Evolutionary conservation across 2,797 vertebrate species (phyloP).

Genomic region (Acipenser ruthenus): DNA sequence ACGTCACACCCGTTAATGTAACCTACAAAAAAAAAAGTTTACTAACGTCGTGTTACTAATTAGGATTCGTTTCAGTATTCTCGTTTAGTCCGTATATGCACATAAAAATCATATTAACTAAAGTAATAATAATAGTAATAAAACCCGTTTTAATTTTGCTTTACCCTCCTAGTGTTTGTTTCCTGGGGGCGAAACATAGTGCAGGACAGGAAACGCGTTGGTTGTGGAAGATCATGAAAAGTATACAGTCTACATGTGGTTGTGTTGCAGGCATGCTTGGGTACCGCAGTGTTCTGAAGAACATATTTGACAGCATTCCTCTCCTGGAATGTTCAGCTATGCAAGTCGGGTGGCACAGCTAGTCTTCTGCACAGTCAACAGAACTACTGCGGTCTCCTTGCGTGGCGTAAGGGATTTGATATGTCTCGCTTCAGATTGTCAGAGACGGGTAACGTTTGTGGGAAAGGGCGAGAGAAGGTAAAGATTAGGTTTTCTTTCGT

Average conservation of each 20-base stretch:
- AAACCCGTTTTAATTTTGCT: too few species aligned
- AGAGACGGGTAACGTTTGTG: not conserved
- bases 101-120: too few species aligned
- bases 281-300: not conserved
- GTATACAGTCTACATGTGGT: not conserved
- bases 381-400: not conserved
- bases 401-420: conserved; percentile 9
- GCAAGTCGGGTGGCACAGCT: conserved; percentile 4
- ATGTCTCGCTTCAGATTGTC: not conserved
- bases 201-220: not conserved
- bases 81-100: too few species aligned
- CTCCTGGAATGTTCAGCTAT: conserved; percentile 27
- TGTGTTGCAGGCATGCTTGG: not conserved
- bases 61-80: too few species aligned
- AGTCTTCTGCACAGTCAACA: conserved; percentile 11
- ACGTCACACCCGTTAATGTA: too few species aligned
- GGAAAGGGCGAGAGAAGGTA: conserved; percentile 3
- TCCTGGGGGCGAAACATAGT: conserved; percentile 11
- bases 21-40: too few species aligned
- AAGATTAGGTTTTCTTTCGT: not conserved
- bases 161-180: conserved; percentile 5
- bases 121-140: too few species aligned
- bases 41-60: too few species aligned
- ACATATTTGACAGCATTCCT: not conserved
- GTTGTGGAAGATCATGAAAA: not conserved